phyloP scores from a whole-genome alignment of 2,113 vertebrate genomes.

The Atlantisia rogersi region DNA sequence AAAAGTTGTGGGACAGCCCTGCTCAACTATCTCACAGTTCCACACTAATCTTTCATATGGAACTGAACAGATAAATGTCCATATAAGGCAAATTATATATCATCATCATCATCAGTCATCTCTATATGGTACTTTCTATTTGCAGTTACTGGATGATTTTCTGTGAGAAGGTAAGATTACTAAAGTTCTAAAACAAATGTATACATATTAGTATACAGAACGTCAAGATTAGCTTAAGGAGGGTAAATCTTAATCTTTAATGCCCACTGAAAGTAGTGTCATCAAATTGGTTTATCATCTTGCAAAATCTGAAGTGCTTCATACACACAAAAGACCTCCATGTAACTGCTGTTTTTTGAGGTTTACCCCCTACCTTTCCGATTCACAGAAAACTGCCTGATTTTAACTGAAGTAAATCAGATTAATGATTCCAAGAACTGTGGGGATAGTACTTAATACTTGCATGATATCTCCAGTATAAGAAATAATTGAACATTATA shows the following conservation, averaged over 20 bases:
- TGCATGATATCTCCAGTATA: background rate
- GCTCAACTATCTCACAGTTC: background rate
- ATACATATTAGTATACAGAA: background rate
- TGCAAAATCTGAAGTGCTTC: background rate
- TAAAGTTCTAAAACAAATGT: background rate
- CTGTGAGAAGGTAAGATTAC: background rate
- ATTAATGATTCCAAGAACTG: background rate
- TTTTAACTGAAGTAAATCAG: background rate
- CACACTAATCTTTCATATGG: background rate
- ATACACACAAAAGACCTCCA: accelerated
- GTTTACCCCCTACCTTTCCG: background rate
- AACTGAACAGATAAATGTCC: background rate
- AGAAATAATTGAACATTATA: background rate
- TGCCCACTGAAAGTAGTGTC: background rate
- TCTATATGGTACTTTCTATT: background rate
- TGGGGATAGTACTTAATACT: background rate
- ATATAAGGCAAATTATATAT: background rate
- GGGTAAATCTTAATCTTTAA: background rate
- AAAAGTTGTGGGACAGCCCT: background rate
- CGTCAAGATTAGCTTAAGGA: background rate
- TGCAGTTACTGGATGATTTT: background rate
- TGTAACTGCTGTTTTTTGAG: background rate
- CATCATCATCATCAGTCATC: background rate
- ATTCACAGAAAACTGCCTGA: background rate
- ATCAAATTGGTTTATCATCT: background rate